Base-by-base conservation (phyloP, 1,140 invertebrate species). In the Heliconius eleuchia region DNA sequence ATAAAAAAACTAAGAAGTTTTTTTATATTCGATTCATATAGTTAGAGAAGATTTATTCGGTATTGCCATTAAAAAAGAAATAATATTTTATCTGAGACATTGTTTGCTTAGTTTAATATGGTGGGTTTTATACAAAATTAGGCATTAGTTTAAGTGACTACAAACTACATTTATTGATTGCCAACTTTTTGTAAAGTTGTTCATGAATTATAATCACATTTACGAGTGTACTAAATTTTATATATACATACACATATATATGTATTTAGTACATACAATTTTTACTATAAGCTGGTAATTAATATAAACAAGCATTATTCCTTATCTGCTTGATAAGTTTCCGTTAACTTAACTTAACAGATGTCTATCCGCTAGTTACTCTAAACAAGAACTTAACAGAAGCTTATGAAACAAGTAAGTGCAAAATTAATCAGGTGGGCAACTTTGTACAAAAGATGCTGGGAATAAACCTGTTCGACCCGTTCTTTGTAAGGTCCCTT, bases 401-500 rank as follows among this genome's bases (percentile, higher is more conserved):
- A 66, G 30, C 23, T 66, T 66, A 66, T 11, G 6, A 66, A 11
- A 66, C n/a, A 57, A 66, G n/a, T n/a, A 27, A 13, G 2, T 13
- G 23, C 13, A 66, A 66, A 66, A 13, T 66, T 66, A 66, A 66
- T 92, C 90, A 5, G 84, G 87, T 39, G 90, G 86, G 82, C 91
- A 93, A 74, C 95, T 95, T 91, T 98, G 97, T 19, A 99, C 98
- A 95, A 99, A 99, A 87, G 97, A 99, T 57, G 98, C 98, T 2
- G 98, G 98, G 94, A 99, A 99, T 3, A 99, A 95, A 8, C 98
- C 98, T 2, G 97, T 98, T 84, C 98, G 97, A 19, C 98, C 98
- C 3, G 98, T 98, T 71, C 98, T 95, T 86, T 98, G 97, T 83
- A 98, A 96, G 1, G 98, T 99, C 7, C 98, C 98, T 91, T 99